Base-by-base conservation (phyloP, 2,113 vertebrate genomes). In the Pitta sordida region DNA sequence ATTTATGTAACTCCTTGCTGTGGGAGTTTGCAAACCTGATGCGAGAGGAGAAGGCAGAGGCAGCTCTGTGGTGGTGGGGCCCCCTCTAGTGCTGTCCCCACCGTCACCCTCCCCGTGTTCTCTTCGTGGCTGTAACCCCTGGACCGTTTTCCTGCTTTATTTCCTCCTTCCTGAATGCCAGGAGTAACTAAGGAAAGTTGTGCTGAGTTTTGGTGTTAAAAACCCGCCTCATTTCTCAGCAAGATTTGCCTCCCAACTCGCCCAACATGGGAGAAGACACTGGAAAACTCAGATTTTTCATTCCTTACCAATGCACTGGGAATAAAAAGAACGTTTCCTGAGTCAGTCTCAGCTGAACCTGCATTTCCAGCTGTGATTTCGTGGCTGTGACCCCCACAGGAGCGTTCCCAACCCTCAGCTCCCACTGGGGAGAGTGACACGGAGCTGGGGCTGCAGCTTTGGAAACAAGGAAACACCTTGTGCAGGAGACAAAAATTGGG, bases 1-100 rank as follows among this genome's bases (percentile, higher is more conserved):
- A 49, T 34, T 80, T 67, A 7, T 2, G 1, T 60, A 74, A 55
- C 49, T 85, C 65, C 27, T 64, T 58, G 86, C 73, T 71, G 46
- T 6, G 16, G 2, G 22, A 32, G 41, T 71, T 46, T 29, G 71
- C 34, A 73, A 78, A 62, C 24, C 15, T 15, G 36, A 17, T 27
- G 7, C 34, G 36, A 6, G 44, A 8, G n/a, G 69, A 21, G 68
- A 29, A 32, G 30, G 19, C 8, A 41, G 55, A 9, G 3, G 32
- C 44, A 53, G 2, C 63, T 77, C 36, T 58, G 21, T 68, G 39
- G 36, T 79, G 4, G 0, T 36, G 43, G 23, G 60, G 79, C 86
- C 58, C 95, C 95, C 97, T 96, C 95, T 97, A 93, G 94, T 92
- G 96, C 80, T 27, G 34, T 48, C 82, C 59, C 36, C 60, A 51